These are phyloP conservation scores for Catalaphyllia jardinei DNA, from an alignment of 64 coral and sea anemone species.

Conservation along the genomic window DNA sequence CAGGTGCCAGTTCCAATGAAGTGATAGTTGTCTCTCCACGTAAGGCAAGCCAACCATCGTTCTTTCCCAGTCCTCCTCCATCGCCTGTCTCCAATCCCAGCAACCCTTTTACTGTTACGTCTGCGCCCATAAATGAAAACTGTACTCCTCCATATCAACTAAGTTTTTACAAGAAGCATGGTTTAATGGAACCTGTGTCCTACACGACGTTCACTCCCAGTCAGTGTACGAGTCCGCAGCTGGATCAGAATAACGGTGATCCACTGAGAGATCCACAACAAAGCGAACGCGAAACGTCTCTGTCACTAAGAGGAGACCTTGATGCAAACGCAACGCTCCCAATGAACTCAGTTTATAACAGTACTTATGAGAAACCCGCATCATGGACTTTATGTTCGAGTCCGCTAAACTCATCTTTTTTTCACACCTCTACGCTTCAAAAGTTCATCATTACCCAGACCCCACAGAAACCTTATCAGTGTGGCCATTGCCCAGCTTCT, in stretches of 20 bases:
- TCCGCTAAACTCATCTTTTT: background rate
- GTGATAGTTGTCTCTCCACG: conserved; percentile 13
- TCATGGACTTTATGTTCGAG: background rate
- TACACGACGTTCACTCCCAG: background rate
- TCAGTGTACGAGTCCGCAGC: background rate
- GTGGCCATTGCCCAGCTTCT: background rate
- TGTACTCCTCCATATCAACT: background rate
- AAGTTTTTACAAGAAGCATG: background rate
- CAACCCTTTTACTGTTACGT: background rate
- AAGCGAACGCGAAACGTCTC: background rate
- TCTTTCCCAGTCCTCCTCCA: conserved; percentile 43
- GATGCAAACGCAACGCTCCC: background rate
- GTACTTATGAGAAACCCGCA: no score
- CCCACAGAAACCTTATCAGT: conserved; percentile 27
- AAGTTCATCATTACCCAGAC: background rate
- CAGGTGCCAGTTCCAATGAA: background rate
- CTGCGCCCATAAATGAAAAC: background rate
- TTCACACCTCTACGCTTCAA: conserved; percentile 1
- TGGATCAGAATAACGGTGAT: background rate
- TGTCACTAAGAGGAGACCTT: background rate
- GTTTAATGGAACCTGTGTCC: background rate
- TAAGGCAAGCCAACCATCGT: background rate
- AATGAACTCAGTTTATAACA: background rate
- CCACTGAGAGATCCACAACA: background rate
- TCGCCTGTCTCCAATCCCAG: background rate